phyloP scores from a whole-genome alignment of 2,797 vertebrate species.

The Anableps anableps region DNA sequence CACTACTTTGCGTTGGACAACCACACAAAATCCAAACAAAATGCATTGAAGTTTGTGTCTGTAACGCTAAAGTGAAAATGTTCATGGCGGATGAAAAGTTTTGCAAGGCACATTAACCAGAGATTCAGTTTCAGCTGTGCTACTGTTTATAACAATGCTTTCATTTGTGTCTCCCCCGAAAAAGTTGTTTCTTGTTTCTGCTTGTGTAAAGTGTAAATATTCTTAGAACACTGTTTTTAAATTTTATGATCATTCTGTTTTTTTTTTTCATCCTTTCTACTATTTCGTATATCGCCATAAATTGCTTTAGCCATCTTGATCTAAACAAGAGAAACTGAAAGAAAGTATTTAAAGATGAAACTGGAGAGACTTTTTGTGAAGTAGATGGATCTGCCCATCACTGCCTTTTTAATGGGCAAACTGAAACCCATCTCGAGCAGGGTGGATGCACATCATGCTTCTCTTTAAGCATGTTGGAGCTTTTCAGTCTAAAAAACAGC shows the following conservation, averaged over 20 bases:
- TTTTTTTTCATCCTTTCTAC: too few species aligned
- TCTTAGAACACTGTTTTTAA: neutral
- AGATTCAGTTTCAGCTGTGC: neutral
- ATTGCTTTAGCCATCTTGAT: neutral
- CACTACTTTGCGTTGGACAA: too few species aligned
- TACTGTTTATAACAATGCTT: neutral
- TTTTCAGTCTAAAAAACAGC: neutral
- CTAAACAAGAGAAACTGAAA: neutral
- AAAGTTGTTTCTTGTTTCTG: neutral
- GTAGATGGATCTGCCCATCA: neutral
- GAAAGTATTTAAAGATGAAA: neutral
- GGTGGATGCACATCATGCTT: neutral
- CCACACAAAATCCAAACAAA: too few species aligned
- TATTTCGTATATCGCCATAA: neutral
- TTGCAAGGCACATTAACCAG: too few species aligned
- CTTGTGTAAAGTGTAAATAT: neutral
- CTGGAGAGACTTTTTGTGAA: neutral
- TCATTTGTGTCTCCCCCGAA: neutral
- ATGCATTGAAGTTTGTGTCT: too few species aligned
- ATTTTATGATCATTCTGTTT: neutral
- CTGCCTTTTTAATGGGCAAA: neutral
- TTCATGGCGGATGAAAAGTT: neutral
- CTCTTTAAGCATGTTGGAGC: neutral
- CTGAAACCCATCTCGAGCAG: neutral
- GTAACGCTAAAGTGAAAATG: neutral